phyloP scores from a whole-genome alignment of 2,113 vertebrate species.

The Esox niger region DNA sequence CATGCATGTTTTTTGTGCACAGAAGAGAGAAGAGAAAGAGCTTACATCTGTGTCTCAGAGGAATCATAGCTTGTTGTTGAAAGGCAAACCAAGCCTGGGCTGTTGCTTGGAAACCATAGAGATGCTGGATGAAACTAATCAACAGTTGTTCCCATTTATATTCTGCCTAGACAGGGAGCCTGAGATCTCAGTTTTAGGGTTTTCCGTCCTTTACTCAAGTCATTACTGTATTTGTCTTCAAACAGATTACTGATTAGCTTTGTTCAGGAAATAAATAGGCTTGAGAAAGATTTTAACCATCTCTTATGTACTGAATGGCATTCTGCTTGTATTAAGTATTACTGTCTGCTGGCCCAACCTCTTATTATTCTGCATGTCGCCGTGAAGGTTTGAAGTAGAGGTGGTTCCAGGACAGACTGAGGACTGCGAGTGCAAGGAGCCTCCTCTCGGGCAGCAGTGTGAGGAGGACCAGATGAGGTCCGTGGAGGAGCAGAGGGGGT shows the following conservation, averaged over 20 bases:
- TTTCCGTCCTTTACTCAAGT: slow-evolving; percentile 4
- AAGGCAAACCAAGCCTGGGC: slow-evolving; percentile 21
- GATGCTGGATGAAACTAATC: slow-evolving; percentile 33
- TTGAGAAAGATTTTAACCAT: neutral
- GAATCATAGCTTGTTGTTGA: slow-evolving; percentile 52
- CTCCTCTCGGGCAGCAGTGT: slow-evolving; percentile 57
- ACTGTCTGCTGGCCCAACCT: neutral
- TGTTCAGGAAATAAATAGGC: neutral
- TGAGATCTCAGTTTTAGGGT: neutral
- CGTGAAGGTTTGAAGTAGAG: slow-evolving; percentile 32
- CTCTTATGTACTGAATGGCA: neutral
- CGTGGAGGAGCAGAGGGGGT: slow-evolving; percentile 73
- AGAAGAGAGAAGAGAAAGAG: slow-evolving; percentile 11
- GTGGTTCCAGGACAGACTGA: slow-evolving; percentile 39
- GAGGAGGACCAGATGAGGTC: slow-evolving; percentile 73
- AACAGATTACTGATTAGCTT: neutral
- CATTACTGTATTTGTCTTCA: slow-evolving; percentile 10
- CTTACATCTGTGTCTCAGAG: slow-evolving; percentile 37
- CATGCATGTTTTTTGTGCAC: slow-evolving; percentile 20
- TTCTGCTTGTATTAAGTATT: neutral
- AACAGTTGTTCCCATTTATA: slow-evolving; percentile 26
- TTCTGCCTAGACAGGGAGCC: slow-evolving; percentile 2
- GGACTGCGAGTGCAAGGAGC: slow-evolving; percentile 50
- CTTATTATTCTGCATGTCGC: slow-evolving; percentile 21
- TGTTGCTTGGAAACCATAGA: slow-evolving; percentile 64